Evolutionary conservation across 2,888 invertebrate species (phyloP).

Genomic region (Nomada goodeniana): DNA sequence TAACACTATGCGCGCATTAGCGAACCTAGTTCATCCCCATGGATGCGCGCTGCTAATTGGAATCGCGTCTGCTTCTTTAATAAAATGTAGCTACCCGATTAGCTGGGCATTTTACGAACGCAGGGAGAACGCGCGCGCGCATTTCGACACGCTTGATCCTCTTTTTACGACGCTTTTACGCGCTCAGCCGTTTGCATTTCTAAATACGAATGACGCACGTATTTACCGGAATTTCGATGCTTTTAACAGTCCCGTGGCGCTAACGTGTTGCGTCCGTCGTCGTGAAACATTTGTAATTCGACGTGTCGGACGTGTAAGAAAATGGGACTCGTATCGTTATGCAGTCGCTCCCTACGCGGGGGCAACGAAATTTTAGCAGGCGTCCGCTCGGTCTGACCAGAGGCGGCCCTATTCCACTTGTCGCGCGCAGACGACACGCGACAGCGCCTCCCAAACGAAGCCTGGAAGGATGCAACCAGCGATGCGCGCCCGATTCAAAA

Average conservation of each 20-base stretch:
- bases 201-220: background rate
- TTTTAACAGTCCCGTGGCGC: too few species aligned
- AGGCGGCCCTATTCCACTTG: background rate
- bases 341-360: too few species aligned
- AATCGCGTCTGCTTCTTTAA: too few species aligned
- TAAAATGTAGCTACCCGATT: too few species aligned
- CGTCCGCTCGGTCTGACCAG: background rate
- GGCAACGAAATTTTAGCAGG: background rate
- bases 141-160: too few species aligned
- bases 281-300: too few species aligned
- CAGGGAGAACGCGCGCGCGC: too few species aligned
- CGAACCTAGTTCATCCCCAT: conserved; percentile 3
- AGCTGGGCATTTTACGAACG: too few species aligned
- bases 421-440: background rate
- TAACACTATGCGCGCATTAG: background rate
- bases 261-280: background rate
- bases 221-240: background rate
- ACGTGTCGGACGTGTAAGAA: too few species aligned
- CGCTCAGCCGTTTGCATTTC: too few species aligned
- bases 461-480: background rate
- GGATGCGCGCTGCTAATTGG: background rate
- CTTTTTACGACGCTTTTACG: too few species aligned
- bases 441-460: background rate
- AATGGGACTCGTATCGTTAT: background rate
- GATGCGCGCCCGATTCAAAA: background rate